Evolutionary conservation across 2,113 vertebrate species (phyloP), one percentile per base, ranked within the genome.

Genomic region (Oryzias curvinotus): DNA sequence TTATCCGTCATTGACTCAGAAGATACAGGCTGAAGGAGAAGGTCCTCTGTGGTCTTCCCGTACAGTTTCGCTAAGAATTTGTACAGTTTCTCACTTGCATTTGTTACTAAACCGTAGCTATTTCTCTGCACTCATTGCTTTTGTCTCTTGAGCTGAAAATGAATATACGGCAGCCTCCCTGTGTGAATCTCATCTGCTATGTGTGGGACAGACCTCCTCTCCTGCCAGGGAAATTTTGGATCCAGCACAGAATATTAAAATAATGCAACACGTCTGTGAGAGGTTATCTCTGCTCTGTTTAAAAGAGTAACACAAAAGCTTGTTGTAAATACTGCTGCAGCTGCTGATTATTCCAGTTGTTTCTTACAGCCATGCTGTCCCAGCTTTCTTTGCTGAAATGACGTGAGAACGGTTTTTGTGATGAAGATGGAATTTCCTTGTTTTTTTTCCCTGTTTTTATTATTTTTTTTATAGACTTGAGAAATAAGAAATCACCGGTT

Each of bases 261-360:
- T 64, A 71, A 86, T 78, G 75, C 87, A 87, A 75, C 67, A 58
- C 57, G 52, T 77, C 65, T 64, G 57, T 79, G 75, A 80, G 71
- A 75, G 63, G 52, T 83, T 48, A 73, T 60, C 56, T 81, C 68
- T 84, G 76, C 82, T 87, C 85, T 85, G 85, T 88, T 87, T 83
- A 83, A 87, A 84, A 84, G 84, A 90, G 86, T 81, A 72, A 77
- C 68, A 70, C 52, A 52, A 68, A 79, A 67, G 76, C 57, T 85
- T 36, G 73, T 83, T 85, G 83, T 89, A 85, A 71, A 89, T 85
- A 84, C 57, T 66, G 71, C 79, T 73, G 58, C 76, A 68, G 63
- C 60, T 75, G 62, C 81, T 47, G 71, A 49, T 67, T 73, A 72
- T 74, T 56, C 64, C 59, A 71, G 42, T 55, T 8, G 8, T 85